Evolutionary conservation across 92 coral and sea anemone genomes (phyloP), one percentile per base, ranked within the genome.

Genomic region (Desmophyllum pertusum): DNA sequence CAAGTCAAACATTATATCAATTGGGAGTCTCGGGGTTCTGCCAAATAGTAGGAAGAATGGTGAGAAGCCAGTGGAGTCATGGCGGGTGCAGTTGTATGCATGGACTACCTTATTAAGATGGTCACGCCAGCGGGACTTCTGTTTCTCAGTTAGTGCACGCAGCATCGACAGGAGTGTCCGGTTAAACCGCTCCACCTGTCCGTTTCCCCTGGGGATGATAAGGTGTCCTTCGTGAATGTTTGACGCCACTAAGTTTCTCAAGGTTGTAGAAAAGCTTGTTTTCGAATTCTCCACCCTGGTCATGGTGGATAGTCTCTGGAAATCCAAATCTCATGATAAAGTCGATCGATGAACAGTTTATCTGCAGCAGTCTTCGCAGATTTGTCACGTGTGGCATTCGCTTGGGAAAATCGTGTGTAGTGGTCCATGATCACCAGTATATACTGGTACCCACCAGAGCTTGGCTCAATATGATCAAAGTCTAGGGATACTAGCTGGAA

Each of bases 101-200:
- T 92, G 89, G 38, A 92, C 90, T 30, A 92, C 85, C 42, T 92
- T 92, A 55, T 79, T 82, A 14, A 92, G 78, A 64, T 85, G 92
- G 50, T 88, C 90, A 61, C 86, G 87, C 95, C 95, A 89, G 42
- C 93, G 88, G 31, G 90, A 81, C 72, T 92, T 89, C 86, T 88
- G 90, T 25, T 68, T 51, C 68, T 85, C 92, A 0, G 86, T 86
- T 29, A 92, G 61, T 42, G 93, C 46, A 50, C 89, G 40, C 15
- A 92, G 84, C 92, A 92, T 92, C 5, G 95, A 64, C 1, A 92
- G 74, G 0, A 89, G 74, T 65, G 92, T 92, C 43, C 90, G 41
- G 36, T 89, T 92, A 25, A 86, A 89, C 52, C 93, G 38, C 66
- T 89, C 87, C 0, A 80, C 87, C 82, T 89, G 91, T 7, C 85